phyloP scores from a whole-genome alignment of 2,888 invertebrate genomes.

The Diploptera punctata region DNA sequence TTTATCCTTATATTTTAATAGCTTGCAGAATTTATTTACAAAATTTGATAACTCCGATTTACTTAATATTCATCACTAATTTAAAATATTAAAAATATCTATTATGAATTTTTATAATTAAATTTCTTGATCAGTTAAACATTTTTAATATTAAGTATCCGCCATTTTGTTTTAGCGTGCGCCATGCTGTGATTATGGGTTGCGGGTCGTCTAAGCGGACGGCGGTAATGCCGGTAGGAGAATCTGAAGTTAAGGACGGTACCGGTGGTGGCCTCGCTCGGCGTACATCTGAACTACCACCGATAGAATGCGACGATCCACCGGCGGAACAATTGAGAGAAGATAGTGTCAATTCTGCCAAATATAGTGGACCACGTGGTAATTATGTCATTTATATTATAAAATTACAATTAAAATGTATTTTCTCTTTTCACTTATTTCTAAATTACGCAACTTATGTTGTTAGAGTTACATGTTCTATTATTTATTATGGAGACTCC shows the following conservation, averaged over 20 bases:
- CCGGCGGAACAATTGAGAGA: slow-evolving; percentile 28
- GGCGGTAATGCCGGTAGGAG: slow-evolving; percentile 51
- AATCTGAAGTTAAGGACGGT: slow-evolving; percentile 42
- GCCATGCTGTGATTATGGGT: slow-evolving; percentile 54
- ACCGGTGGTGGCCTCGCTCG: slow-evolving; percentile 1
- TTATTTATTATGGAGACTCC: too few relatives aligned
- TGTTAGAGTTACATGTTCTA: too few relatives aligned
- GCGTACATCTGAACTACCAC: slow-evolving; percentile 23
- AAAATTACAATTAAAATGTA: too few relatives aligned
- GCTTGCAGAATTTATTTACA: too few relatives aligned
- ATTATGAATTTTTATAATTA: background rate
- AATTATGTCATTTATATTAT: too few relatives aligned
- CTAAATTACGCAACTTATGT: too few relatives aligned
- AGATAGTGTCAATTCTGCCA: background rate
- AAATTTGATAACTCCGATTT: too few relatives aligned
- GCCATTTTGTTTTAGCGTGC: background rate
- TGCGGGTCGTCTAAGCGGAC: slow-evolving; percentile 58
- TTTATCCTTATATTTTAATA: too few relatives aligned
- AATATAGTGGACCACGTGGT: too few relatives aligned
- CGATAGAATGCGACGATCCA: slow-evolving; percentile 29
- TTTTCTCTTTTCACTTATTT: too few relatives aligned
- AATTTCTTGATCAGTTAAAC: too few relatives aligned
- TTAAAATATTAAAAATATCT: background rate
- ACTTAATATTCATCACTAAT: too few relatives aligned
- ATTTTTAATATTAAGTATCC: background rate